A percentile compares a stretch with the other conserved stretches of the same genome.
phyloP scores from a whole-genome alignment of 2,797 vertebrate genomes.

The Enteromius fasciolatus region DNA sequence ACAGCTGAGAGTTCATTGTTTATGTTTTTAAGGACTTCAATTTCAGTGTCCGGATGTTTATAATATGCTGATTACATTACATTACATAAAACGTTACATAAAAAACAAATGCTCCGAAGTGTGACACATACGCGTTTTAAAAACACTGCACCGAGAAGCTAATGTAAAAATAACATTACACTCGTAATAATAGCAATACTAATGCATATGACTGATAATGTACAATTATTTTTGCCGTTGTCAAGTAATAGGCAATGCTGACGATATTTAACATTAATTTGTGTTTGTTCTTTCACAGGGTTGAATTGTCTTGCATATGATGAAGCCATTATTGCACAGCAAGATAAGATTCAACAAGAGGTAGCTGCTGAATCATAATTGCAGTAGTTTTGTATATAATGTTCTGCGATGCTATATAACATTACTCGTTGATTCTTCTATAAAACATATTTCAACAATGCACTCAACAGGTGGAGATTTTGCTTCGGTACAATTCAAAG shows the following conservation, averaged over 20 bases:
- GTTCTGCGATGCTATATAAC: not conserved
- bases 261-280: not conserved
- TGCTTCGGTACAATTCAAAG: not conserved
- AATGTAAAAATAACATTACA: not conserved
- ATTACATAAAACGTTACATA: no score
- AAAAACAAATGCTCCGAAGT: not conserved
- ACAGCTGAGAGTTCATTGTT: slow-evolving; percentile 26
- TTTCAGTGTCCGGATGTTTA: not conserved
- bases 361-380: slow-evolving; percentile 60
- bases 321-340: slow-evolving; percentile 94
- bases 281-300: slow-evolving; percentile 68
- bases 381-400: not conserved
- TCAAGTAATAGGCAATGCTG: not conserved
- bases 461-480: not conserved
- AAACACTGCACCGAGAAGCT: not conserved
- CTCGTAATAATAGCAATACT: not conserved
- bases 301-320: slow-evolving; percentile 92
- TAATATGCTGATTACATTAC: not conserved
- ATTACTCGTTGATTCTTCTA: no score
- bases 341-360: slow-evolving; percentile 93
- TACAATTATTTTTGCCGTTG: not conserved
- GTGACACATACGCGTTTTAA: not conserved
- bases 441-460: not conserved
- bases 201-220: no score
- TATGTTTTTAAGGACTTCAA: not conserved